These are phyloP conservation scores for Neoitamus cyanurus DNA, from an alignment of 2,888 invertebrate species.

Conservation along the genomic window DNA sequence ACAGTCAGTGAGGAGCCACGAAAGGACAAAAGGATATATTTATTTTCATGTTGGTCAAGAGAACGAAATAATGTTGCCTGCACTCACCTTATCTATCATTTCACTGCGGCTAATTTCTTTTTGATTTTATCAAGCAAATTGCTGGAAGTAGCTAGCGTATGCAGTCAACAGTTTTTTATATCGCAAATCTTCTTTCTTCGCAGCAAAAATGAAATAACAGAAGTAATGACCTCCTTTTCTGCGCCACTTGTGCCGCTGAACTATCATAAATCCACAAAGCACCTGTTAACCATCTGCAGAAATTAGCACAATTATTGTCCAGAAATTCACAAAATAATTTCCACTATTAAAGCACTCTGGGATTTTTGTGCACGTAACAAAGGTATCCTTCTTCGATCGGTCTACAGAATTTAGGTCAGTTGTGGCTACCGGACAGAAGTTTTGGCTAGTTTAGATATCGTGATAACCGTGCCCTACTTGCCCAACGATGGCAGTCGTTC, in stretches of 20 bases:
- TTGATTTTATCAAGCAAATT: not conserved
- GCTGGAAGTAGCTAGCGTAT: not conserved
- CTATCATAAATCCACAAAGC: not conserved
- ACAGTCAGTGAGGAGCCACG: not conserved
- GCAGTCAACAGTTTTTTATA: not conserved
- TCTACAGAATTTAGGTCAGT: constrained; percentile 23
- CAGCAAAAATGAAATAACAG: not conserved
- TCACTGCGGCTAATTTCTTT: not conserved
- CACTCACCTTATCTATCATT: constrained; percentile 27
- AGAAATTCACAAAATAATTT: not conserved
- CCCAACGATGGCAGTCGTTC: not conserved
- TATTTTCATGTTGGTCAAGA: not conserved
- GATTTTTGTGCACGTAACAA: not conserved
- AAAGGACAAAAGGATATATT: not conserved
- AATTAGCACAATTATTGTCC: not conserved
- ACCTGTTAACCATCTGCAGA: not conserved
- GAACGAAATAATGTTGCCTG: not conserved
- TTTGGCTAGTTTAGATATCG: not conserved
- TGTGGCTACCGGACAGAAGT: not conserved
- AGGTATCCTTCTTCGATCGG: constrained; percentile 26
- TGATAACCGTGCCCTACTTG: constrained; percentile 21
- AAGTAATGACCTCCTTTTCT: not conserved
- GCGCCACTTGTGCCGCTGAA: not conserved
- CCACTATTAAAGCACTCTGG: not conserved
- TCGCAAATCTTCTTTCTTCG: not conserved